Evolutionary conservation across 2,797 vertebrate genomes (phyloP).

Genomic region (Crax fasciolata): DNA sequence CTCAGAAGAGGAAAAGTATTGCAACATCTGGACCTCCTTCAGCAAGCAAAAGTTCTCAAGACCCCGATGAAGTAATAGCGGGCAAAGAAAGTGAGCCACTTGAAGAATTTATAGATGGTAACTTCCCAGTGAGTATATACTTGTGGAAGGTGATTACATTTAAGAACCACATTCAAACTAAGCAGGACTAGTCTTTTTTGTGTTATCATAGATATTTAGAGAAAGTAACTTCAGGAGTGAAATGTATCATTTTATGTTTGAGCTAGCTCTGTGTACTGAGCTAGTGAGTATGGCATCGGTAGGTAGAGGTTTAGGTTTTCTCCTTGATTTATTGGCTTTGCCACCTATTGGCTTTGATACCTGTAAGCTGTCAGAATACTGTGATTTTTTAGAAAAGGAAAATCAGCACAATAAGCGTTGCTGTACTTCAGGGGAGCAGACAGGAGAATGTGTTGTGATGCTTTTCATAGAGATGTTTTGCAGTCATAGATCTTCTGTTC

Average conservation of each 20-base stretch:
- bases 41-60: conserved; percentile 76
- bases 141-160: neutral
- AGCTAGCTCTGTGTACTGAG: neutral
- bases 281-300: neutral
- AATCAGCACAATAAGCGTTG: neutral
- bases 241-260: neutral
- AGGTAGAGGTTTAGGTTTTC: neutral
- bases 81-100: conserved; percentile 87
- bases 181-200: neutral
- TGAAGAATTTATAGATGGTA: conserved; percentile 86
- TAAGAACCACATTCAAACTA: neutral
- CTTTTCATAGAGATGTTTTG: neutral
- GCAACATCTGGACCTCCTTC: conserved; percentile 78
- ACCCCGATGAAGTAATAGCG: conserved; percentile 71
- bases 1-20: conserved; percentile 88
- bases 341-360: neutral
- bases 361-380: neutral
- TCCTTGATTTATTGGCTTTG: neutral
- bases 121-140: conserved; percentile 89
- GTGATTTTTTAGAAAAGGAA: neutral
- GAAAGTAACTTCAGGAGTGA: neutral
- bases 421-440: neutral
- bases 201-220: neutral
- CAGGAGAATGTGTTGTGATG: neutral
- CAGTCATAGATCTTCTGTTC: neutral